These are phyloP conservation scores for Chaetodon trifasciatus DNA, from an alignment of 2,797 vertebrate genomes.

Conservation along the genomic window DNA sequence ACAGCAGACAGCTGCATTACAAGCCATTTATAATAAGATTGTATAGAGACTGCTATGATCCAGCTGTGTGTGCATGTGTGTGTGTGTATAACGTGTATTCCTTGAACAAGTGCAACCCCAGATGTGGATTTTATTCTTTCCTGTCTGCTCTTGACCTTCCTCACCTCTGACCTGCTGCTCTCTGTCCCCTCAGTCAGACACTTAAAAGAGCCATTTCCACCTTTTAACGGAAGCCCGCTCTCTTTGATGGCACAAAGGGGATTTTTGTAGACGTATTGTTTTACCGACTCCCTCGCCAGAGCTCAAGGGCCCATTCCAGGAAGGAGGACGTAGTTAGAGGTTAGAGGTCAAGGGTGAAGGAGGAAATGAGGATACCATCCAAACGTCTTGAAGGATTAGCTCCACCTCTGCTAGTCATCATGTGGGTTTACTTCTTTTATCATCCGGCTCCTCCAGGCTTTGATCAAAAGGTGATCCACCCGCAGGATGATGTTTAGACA, in stretches of 20 bases:
- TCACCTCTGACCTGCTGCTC: constrained; percentile 63
- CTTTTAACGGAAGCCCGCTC: constrained; percentile 38
- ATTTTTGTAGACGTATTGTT: constrained; percentile 47
- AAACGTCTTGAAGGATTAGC: constrained; percentile 5
- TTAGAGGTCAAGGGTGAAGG: constrained; percentile 62
- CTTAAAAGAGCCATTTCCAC: constrained; percentile 46
- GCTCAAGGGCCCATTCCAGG: constrained; percentile 61
- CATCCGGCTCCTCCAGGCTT: background rate
- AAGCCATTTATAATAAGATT: constrained; percentile 10
- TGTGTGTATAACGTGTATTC: constrained; percentile 12
- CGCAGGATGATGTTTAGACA: constrained; percentile 12
- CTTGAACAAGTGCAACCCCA: constrained; percentile 63
- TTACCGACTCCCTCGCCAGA: constrained; percentile 33
- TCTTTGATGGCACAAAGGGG: constrained; percentile 52
- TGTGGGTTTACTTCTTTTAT: constrained; percentile 21
- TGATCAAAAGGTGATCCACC: constrained; percentile 32
- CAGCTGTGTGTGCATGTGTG: constrained; percentile 35
- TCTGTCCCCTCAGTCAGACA: constrained; percentile 53
- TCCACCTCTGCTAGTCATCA: background rate
- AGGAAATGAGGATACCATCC: constrained; percentile 69
- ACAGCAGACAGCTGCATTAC: constrained; percentile 42
- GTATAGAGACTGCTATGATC: constrained; percentile 23
- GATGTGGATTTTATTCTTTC: constrained; percentile 71
- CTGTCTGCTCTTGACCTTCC: constrained; percentile 57
- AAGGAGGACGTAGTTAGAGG: constrained; percentile 70